Percentiles rank a stretch among this genome's conserved stretches.
Conservation (phyloP, 2,113 vertebrate species). For the Anarrhichthys ocellatus region DNA sequence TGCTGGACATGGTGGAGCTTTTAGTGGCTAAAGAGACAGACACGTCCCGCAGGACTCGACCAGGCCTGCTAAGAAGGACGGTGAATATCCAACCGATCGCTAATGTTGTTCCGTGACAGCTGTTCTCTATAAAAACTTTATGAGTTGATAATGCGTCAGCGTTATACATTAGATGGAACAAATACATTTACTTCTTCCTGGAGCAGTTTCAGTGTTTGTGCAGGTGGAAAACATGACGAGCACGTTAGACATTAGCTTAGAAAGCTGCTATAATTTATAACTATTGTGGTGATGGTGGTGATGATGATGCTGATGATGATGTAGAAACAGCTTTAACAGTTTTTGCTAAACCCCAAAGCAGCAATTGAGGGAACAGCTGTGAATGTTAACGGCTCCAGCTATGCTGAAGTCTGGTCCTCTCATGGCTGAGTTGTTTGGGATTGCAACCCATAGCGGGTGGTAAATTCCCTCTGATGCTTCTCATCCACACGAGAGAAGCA, state of each 20-base stretch:
- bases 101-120: not conserved
- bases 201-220: not conserved
- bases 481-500: conserved; percentile 31
- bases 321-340: not conserved
- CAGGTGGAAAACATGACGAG: not conserved
- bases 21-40: not conserved
- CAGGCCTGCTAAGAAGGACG: not conserved
- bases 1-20: not conserved
- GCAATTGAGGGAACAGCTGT: conserved; percentile 30
- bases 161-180: not conserved
- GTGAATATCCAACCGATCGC: not conserved
- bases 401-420: conserved; percentile 28
- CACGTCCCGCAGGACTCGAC: not conserved
- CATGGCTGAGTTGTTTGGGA: conserved; percentile 50
- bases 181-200: not conserved
- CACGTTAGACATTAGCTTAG: not conserved
- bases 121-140: not conserved
- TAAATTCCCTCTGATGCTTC: conserved; percentile 33
- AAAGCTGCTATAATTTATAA: not conserved
- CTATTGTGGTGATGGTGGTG: not conserved
- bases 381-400: conserved; percentile 32
- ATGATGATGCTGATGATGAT: conserved; percentile 1
- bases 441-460: conserved; percentile 39
- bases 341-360: conserved; percentile 16
- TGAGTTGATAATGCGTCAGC: not conserved